Percentiles rank a stretch among this genome's conserved stretches.
phyloP scores from a whole-genome alignment of 1,140 invertebrate species.

The Asbolus verrucosus region DNA sequence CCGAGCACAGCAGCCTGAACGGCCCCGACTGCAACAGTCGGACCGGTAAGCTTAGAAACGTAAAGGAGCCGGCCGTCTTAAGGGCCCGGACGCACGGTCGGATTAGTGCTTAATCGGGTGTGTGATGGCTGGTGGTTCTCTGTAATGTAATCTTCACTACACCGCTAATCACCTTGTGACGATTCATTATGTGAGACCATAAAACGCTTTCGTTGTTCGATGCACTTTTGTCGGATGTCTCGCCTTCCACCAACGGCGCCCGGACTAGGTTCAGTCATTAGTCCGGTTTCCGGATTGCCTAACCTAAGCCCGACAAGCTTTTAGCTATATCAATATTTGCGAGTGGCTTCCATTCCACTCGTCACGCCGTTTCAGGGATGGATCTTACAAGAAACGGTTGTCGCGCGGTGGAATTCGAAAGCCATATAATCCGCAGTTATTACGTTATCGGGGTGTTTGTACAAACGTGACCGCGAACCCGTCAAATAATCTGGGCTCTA shows the following conservation, averaged over 20 bases:
- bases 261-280: slow-evolving; percentile 48
- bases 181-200: slow-evolving; percentile 48
- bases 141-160: slow-evolving; percentile 44
- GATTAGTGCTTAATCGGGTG: slow-evolving; percentile 27
- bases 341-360: slow-evolving; percentile 12
- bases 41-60: slow-evolving; percentile 68
- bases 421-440: too few species aligned
- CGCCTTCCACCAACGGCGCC: slow-evolving; percentile 19
- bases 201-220: slow-evolving; percentile 57
- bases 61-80: not conserved
- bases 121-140: slow-evolving; percentile 30
- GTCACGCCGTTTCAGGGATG: too few species aligned
- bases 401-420: not conserved
- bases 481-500: too few species aligned
- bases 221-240: slow-evolving; percentile 34
- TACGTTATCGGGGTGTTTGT: too few species aligned
- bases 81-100: slow-evolving; percentile 8
- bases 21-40: slow-evolving; percentile 66
- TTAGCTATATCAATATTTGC: slow-evolving; percentile 41
- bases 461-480: too few species aligned
- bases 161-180: slow-evolving; percentile 45
- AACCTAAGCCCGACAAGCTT: slow-evolving; percentile 42
- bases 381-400: slow-evolving; percentile 12
- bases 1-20: slow-evolving; percentile 64
- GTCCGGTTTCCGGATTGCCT: slow-evolving; percentile 35